Base-by-base conservation (phyloP, 1,140 invertebrate genomes). In the Solenopsis fugax region DNA sequence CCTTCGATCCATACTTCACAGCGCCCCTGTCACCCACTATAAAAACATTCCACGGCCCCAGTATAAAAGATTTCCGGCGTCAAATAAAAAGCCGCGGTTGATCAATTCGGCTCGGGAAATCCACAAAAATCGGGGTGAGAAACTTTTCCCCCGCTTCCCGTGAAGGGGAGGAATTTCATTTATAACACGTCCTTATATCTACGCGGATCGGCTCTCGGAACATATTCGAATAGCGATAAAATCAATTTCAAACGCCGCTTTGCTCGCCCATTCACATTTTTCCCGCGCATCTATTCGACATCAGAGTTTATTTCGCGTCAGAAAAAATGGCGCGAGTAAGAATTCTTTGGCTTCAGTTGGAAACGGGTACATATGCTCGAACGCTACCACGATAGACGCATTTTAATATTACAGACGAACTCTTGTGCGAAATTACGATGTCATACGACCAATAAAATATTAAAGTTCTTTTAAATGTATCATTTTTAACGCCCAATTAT, bases 71-170 rank as follows among this genome's bases (percentile, higher is more conserved):
- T 87, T 89, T 86, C 62, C 71, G 76, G 56, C 76, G 78, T 87
- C 88, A 56, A 89, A 89, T 89, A 87, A 89, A 89, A 87, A 87
- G 72, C 88, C 48, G 41, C 54, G 48, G 85, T 87, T 84, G 88
- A 87, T 87, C 88, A 84, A 89, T 89, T 89, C 48, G 37, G 48
- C 75, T 54, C 21, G 6, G 7, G 7, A 24, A 72, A 62, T 48
- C 76, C 9, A 64, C 48, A 16, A 56, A 58, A 65, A 67, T 45
- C 45, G 67, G 54, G 67, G 54, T 72, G 24, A 80, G 82, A 34
- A 76, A 24, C 34, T 52, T 10, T 18, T 18, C 67, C 12, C 34
- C 60, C 16, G 48, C 12, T n/a, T 6, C 10, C 9, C 13, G 34
- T 7, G 12, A 16, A 45, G 3, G 45, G n/a, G 41, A 84, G 54